phyloP scores from a whole-genome alignment of 2,797 vertebrate species.

The Microcaecilia unicolor region DNA sequence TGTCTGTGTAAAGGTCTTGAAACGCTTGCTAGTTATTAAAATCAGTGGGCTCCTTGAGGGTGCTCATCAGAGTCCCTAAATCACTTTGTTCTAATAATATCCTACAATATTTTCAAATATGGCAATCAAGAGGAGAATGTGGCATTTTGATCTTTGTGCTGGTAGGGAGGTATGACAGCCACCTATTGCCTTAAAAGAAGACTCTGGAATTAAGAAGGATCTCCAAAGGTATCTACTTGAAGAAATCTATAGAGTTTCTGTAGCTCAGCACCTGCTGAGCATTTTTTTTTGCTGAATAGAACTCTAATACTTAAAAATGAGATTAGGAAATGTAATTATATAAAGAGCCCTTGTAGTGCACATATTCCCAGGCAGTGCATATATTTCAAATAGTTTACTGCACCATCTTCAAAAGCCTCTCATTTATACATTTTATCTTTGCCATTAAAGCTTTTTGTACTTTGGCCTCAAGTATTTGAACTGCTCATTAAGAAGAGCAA shows the following conservation, averaged over 20 bases:
- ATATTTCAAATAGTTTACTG: neutral
- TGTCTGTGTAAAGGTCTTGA: too few relatives aligned
- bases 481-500: constrained; percentile 12
- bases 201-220: neutral
- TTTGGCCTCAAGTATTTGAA: constrained; percentile 14
- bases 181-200: neutral
- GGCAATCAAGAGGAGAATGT: too few relatives aligned
- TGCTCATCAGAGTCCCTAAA: too few relatives aligned
- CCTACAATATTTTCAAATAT: too few relatives aligned
- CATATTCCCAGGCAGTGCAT: too few relatives aligned
- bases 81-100: too few relatives aligned
- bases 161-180: too few relatives aligned
- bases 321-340: neutral
- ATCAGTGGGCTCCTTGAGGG: too few relatives aligned
- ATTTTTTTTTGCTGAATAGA: neutral
- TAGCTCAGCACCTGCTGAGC: neutral
- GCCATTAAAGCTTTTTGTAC: constrained; percentile 22
- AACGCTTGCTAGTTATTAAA: too few relatives aligned
- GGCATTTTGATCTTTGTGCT: too few relatives aligned
- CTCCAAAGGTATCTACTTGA: constrained; percentile 2
- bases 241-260: neutral
- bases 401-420: neutral
- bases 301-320: constrained; percentile 4
- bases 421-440: neutral
- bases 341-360: neutral